Conservation (phyloP, 2,113 vertebrate species). For the Apteryx mantelli region DNA sequence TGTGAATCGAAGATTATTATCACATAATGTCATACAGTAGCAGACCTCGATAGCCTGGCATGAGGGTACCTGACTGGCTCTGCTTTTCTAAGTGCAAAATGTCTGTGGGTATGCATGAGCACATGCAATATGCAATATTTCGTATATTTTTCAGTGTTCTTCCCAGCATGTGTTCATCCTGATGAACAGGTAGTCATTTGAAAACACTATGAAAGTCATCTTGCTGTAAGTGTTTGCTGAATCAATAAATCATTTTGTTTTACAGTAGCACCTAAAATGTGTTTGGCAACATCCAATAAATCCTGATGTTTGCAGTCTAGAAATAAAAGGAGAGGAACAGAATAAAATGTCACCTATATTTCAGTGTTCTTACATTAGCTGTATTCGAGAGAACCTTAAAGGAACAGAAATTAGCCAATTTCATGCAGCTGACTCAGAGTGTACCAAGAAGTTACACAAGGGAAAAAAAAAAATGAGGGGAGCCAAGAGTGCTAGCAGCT, state of each 20-base stretch:
- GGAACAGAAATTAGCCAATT: not conserved
- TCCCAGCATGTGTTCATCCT: not conserved
- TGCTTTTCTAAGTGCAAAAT: not conserved
- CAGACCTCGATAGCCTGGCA: not conserved
- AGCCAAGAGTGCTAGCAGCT: not conserved
- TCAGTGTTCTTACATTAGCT: not conserved
- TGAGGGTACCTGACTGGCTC: not conserved
- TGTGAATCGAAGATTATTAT: not conserved
- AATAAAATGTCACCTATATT: conserved; percentile 12
- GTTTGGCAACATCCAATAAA: conserved; percentile 22
- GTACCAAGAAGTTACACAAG: not conserved
- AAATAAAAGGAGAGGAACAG: not conserved
- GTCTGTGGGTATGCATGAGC: not conserved
- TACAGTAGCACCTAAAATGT: conserved; percentile 26
- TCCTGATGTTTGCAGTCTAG: not conserved
- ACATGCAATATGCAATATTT: not conserved
- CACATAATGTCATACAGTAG: not conserved
- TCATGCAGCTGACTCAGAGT: not conserved
- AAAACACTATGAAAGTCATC: not conserved
- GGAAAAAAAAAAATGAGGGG: not conserved
- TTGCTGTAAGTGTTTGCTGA: conserved; percentile 11
- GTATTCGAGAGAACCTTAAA: not conserved
- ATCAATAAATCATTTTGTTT: conserved; percentile 52
- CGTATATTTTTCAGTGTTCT: not conserved
- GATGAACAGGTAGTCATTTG: not conserved